Conservation (phyloP, 1,140 invertebrate genomes). For the Pollicipes pollicipes region DNA sequence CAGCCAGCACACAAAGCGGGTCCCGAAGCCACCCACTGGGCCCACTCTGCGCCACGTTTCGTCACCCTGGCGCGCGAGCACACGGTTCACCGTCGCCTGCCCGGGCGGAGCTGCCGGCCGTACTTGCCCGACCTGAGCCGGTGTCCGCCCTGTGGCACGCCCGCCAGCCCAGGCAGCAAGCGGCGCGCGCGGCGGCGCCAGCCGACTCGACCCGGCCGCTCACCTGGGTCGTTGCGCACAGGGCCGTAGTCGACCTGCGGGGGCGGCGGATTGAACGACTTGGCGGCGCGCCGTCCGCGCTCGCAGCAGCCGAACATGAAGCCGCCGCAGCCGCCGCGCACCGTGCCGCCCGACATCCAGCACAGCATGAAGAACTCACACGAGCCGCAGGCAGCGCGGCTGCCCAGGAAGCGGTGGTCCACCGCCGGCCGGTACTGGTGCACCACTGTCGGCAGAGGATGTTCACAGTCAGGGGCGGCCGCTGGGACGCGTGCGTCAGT, state of each 20-base stretch:
- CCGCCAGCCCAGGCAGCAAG: too few relatives aligned
- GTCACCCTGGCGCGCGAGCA: too few relatives aligned
- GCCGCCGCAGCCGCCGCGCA: constrained; percentile 62
- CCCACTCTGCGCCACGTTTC: too few relatives aligned
- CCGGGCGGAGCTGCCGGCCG: too few relatives aligned
- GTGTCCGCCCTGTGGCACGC: too few relatives aligned
- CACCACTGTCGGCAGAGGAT: not conserved
- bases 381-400: constrained; percentile 38
- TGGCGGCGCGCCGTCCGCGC: constrained; percentile 20
- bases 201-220: constrained; percentile 23
- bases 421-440: constrained; percentile 10
- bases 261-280: constrained; percentile 13
- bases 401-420: constrained; percentile 21
- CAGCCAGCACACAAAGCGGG: too few relatives aligned
- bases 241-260: constrained; percentile 38
- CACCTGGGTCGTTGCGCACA: constrained; percentile 53
- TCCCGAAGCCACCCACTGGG: too few relatives aligned
- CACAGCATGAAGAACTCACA: constrained; percentile 85
- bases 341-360: constrained; percentile 71
- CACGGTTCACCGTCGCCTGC: too few relatives aligned
- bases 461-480: not conserved
- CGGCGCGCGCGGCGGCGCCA: too few relatives aligned
- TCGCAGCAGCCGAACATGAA: constrained; percentile 68
- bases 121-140: too few relatives aligned
- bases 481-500: too few relatives aligned